Evolutionary conservation across 2,888 invertebrate genomes (phyloP), one percentile per base, ranked within the genome.

Genomic region (Ophraella communa): DNA sequence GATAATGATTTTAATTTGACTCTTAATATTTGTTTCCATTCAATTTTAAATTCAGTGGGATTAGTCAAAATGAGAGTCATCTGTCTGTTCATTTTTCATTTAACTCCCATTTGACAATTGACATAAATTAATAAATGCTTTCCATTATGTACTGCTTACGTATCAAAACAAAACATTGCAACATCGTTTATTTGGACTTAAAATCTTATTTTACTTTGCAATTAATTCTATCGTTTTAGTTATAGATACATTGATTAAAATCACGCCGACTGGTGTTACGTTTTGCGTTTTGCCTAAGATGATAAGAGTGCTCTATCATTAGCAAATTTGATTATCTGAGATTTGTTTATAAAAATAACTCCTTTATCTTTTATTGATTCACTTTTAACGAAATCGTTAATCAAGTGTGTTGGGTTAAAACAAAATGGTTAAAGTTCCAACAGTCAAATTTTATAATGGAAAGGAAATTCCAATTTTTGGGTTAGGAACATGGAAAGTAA

Each of bases 401-500:
- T 24, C n/a, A 24, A 30, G 23, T 51, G 49, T 27, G 14, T 51
- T 45, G 21, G 42, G 7, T 17, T 42, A 3, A 20, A 20, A 8
- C 21, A 45, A 42, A 54, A 65, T 65, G 65, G 54, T 45, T 17
- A 71, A 71, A 69, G 71, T 74, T 20, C 76, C 73, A 1, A 68
- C 33, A 39, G 63, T 87, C 0, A 84, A 83, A 44, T 83, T 89
- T 11, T 86, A 83, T 74, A 86, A 86, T 70, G 89, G 88, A 3
- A 71, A 79, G 11, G 82, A 84, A 10, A 84, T 88, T 58, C 90
- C 89, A 0, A 79, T 85, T 0, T 77, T 89, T 23, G 89, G 89
- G 0, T 79, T 90, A 11, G 90, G 89, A 1, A 90, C 89, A 0
- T 89, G 88, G 88, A 87, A 88, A 80, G 88, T 88, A 75, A 81